Conservation (phyloP, 2,888 invertebrate genomes). For the Pteria penguin region DNA sequence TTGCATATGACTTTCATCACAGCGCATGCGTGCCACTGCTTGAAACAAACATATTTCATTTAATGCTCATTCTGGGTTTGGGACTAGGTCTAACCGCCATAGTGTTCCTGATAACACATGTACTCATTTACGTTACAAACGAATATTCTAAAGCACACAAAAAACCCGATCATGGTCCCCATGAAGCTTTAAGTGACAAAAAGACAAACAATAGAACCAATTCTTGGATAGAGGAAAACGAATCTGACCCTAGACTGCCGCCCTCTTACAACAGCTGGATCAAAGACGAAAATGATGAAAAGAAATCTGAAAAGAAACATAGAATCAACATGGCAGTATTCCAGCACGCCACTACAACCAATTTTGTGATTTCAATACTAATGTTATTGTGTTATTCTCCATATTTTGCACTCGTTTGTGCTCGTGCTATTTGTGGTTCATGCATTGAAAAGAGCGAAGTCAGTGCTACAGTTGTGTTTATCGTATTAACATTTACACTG, state of each 20-base stretch:
- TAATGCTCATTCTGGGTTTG: background rate
- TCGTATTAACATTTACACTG: slow-evolving; percentile 7
- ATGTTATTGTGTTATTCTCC: slow-evolving; percentile 15
- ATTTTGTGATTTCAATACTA: slow-evolving; percentile 4
- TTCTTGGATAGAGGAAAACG: background rate
- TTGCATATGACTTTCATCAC: slow-evolving; percentile 16
- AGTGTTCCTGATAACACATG: background rate
- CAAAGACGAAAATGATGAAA: background rate
- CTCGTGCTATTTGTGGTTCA: background rate
- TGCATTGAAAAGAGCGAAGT: background rate
- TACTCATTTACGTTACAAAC: background rate
- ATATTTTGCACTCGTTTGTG: slow-evolving; percentile 7
- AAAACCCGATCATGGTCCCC: background rate
- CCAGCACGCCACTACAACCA: background rate
- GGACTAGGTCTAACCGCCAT: slow-evolving; percentile 15
- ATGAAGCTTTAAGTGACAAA: no score
- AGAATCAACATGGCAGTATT: background rate
- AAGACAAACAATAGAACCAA: background rate
- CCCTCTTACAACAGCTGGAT: background rate
- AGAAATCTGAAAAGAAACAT: background rate
- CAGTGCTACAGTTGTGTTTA: background rate
- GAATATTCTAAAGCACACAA: background rate
- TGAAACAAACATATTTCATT: slow-evolving; percentile 1
- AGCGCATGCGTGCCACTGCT: background rate
- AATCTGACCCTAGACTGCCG: background rate